phyloP scores from a whole-genome alignment of 1,140 invertebrate genomes.

The Gonioctena quinquepunctata region DNA sequence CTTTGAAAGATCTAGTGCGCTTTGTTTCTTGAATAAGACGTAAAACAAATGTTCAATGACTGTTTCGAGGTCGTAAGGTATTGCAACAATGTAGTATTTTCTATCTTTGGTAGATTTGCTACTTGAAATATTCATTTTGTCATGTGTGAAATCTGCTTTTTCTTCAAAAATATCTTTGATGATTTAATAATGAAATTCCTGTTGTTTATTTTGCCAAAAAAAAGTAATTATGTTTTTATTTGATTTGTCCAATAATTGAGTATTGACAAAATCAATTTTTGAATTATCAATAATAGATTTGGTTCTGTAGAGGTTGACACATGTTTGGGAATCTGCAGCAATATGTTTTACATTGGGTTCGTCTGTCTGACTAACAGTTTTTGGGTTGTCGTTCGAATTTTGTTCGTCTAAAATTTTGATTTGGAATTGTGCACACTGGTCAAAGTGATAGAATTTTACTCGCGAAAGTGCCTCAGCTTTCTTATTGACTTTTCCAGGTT shows the following conservation, averaged over 20 bases:
- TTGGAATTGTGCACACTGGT: no score
- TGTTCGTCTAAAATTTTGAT: no score
- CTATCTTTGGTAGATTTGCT: conserved; percentile 16
- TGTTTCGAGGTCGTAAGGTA: conserved; percentile 5
- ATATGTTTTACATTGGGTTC: no score
- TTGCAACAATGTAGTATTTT: conserved; percentile 18
- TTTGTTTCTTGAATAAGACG: conserved; percentile 3
- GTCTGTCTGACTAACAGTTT: no score
- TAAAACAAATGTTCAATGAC: conserved; percentile 13
- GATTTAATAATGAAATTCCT: conserved; percentile 24
- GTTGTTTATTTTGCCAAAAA: conserved; percentile 21
- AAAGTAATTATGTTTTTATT: conserved; percentile 24
- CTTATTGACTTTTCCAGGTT: no score
- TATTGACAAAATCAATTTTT: conserved; percentile 20
- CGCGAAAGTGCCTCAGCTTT: no score
- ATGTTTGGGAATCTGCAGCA: not conserved
- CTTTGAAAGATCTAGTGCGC: conserved; percentile 1
- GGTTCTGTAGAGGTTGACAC: no score
- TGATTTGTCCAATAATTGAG: conserved; percentile 16
- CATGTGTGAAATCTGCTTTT: not conserved
- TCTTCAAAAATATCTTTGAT: conserved; percentile 18
- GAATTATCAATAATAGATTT: conserved; percentile 25
- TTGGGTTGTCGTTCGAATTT: no score
- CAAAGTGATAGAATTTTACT: no score
- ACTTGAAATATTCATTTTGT: conserved; percentile 7